Evolutionary conservation across 2,888 invertebrate genomes (phyloP).

Genomic region (Nysson spinosus): DNA sequence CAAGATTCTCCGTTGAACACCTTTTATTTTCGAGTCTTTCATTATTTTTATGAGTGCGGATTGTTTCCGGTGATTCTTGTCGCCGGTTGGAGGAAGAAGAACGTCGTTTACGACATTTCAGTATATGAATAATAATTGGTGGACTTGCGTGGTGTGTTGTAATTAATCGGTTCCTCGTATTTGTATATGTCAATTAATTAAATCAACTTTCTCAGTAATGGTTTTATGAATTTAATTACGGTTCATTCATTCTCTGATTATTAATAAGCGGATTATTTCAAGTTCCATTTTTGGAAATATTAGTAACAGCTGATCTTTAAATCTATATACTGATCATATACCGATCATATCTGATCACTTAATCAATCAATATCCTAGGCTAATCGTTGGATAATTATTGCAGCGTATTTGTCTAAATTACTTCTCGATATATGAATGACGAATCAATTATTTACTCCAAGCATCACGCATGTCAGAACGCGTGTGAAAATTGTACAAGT

Average conservation of each 20-base stretch:
- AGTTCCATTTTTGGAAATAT: no score
- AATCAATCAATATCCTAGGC: no score
- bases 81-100: slow-evolving; percentile 45
- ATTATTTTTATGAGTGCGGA: slow-evolving; percentile 9
- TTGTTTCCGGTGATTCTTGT: slow-evolving; percentile 15
- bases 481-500: slow-evolving; percentile 14
- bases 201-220: no score
- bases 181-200: background rate
- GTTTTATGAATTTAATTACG: background rate
- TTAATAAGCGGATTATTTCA: no score
- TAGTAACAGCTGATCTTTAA: no score
- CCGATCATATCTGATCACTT: no score
- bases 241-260: no score
- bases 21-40: background rate
- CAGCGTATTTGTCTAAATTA: no score
- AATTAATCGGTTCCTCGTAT: slow-evolving; percentile 15
- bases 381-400: no score
- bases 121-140: slow-evolving; percentile 1
- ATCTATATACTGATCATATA: no score
- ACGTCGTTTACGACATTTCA: slow-evolving; percentile 8
- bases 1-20: slow-evolving; percentile 17
- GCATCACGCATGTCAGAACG: slow-evolving; percentile 7
- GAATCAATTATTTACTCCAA: background rate
- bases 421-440: background rate
- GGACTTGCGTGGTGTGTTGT: slow-evolving; percentile 22